Evolutionary conservation across 2,797 vertebrate genomes (phyloP).

Genomic region (Brachyrhaphis roseni): DNA sequence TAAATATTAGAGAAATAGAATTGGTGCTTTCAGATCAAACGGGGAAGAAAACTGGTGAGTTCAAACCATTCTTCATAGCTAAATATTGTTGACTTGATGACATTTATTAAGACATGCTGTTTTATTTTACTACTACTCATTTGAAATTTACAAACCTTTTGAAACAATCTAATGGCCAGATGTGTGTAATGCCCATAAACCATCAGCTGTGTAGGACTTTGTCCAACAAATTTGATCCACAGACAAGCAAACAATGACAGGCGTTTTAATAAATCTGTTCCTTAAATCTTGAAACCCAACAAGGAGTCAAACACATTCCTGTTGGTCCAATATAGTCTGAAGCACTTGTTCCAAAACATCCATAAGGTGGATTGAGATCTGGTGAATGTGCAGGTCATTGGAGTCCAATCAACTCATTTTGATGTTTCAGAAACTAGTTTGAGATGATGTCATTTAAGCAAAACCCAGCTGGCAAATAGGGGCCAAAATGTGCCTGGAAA

Average conservation of each 20-base stretch:
- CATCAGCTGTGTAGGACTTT: neutral
- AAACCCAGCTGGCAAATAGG: neutral
- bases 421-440: neutral
- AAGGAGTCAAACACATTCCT: neutral
- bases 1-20: neutral
- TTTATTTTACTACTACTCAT: neutral
- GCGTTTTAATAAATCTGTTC: neutral
- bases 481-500: neutral
- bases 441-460: neutral
- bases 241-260: neutral
- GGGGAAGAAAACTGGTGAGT: neutral
- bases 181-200: neutral
- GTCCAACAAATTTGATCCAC: neutral
- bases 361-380: neutral
- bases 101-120: neutral
- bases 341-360: neutral
- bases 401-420: neutral
- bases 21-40: neutral
- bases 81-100: neutral
- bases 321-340: neutral
- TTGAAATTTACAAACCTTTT: neutral
- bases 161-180: neutral
- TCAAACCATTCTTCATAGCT: neutral
- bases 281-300: neutral
- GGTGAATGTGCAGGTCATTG: neutral